phyloP scores from a whole-genome alignment of 2,888 invertebrate species.

The Aspidiotus destructor region DNA sequence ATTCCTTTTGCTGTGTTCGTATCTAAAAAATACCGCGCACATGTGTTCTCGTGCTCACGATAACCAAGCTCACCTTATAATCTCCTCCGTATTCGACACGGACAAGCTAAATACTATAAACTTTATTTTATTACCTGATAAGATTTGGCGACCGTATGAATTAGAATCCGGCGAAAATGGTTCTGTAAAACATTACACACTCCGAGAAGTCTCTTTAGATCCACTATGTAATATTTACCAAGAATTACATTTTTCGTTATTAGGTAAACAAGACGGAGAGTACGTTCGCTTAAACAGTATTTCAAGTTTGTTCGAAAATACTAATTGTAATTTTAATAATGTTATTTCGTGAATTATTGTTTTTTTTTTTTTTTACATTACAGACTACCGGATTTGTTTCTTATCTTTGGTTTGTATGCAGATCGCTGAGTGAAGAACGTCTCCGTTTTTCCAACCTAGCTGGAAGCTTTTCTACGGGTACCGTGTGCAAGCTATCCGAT shows the following conservation, averaged over 20 bases:
- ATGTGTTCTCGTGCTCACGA: constrained; percentile 9
- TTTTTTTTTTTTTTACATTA: background rate
- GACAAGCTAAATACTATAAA: constrained; percentile 19
- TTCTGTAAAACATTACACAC: background rate
- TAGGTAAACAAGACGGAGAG: background rate
- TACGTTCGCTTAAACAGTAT: constrained; percentile 20
- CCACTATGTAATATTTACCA: constrained; percentile 4
- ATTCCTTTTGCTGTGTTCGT: constrained; percentile 16
- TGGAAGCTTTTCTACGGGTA: background rate
- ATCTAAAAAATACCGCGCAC: constrained; percentile 14
- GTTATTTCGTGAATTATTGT: constrained; percentile 11
- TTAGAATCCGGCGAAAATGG: background rate
- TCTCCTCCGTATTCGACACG: constrained; percentile 9
- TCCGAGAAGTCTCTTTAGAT: constrained; percentile 18
- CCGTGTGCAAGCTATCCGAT: background rate
- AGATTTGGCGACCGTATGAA: constrained; percentile 17
- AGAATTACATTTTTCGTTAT: constrained; percentile 11
- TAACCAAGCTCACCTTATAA: constrained; percentile 10
- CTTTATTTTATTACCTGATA: constrained; percentile 18
- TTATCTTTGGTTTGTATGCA: no score
- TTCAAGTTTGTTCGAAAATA: constrained; percentile 10
- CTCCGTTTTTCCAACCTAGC: background rate
- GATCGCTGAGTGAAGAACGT: background rate
- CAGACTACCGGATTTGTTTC: no score
- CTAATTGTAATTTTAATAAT: constrained; percentile 27